Evolutionary conservation across 2,113 vertebrate species (phyloP).

Genomic region (Hassar affinis): DNA sequence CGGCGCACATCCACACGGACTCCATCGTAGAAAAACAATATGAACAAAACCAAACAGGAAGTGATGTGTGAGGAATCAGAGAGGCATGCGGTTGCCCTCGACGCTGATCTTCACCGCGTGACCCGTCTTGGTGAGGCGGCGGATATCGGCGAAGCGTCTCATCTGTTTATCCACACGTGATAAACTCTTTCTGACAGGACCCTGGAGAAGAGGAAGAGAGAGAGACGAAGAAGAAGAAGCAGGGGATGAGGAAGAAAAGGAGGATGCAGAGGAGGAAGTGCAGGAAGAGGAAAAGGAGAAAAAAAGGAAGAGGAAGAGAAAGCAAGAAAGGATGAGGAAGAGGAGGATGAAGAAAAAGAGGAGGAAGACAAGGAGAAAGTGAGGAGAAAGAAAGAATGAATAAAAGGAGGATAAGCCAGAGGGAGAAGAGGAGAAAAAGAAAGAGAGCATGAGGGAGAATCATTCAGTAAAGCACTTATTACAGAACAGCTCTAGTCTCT

Average conservation of each 20-base stretch:
- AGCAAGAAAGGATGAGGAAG: no score
- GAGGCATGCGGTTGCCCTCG: constrained; percentile 96
- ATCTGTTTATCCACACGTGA: constrained; percentile 98
- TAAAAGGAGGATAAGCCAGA: background rate
- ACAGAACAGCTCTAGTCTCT: background rate
- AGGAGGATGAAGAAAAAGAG: no score
- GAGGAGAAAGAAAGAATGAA: no score
- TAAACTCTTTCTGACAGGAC: constrained; percentile 89
- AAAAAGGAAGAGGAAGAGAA: no score
- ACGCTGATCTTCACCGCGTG: constrained; percentile 98
- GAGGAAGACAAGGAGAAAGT: no score
- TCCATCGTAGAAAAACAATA: constrained; percentile 15
- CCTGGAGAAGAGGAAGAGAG: constrained; percentile 66
- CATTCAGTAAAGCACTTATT: background rate
- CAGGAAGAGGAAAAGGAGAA: background rate
- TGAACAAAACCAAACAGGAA: constrained; percentile 2
- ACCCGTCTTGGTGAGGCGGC: constrained; percentile 87
- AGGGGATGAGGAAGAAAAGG: no score
- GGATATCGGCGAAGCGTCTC: constrained; percentile 92
- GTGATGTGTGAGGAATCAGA: constrained; percentile 74
- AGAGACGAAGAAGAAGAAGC: rapidly evolving
- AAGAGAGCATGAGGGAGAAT: background rate
- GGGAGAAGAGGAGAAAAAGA: background rate
- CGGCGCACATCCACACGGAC: background rate
- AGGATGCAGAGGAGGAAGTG: no score